Evolutionary conservation across 2,113 vertebrate genomes (phyloP), one percentile per base, ranked within the genome.

Genomic region (Anhinga rufa): DNA sequence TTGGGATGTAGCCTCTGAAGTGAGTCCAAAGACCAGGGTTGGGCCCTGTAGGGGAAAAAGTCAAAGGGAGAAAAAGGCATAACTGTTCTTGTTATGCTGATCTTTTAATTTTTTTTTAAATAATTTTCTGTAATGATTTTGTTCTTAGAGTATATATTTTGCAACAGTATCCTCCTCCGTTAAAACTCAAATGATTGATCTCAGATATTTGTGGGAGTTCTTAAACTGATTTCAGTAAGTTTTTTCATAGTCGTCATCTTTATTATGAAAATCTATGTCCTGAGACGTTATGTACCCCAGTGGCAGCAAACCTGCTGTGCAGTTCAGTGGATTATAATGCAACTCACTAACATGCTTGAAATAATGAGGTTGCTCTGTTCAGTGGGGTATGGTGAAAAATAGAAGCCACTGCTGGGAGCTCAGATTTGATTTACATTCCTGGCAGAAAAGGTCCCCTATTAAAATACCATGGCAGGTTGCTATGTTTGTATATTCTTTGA

Each of bases 341-440:
- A 76, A 11, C 61, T 89, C 66, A 83, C 55, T 91, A 92, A 95
- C 4, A 0, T 86, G 69, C 70, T 92, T 94, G 94, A 95, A 94
- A 89, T 95, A 96, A 96, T 92, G 69, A 97, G 86, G 69, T 96
- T 91, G 80, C 77, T 91, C 61, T 93, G 57, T 96, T 94, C 93
- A 68, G 76, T 96, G 72, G 81, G 65, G 49, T 71, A 52, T 82
- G 71, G 51, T 95, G 70, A 89, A 89, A 93, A 95, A 94, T 84
- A 88, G 69, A 90, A 88, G 69, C 57, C 86, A 91, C 88, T 94
- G 95, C 95, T 93, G 92, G 57, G 92, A 96, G 65, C 57, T 84
- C 49, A 83, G 69, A 92, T 96, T 93, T 96, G 48, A 86, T 92
- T 76, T 93, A 91, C 89, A 95, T 68, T 95, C 74, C 36, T 32